phyloP scores from a whole-genome alignment of 2,113 vertebrate species.

The Mormoops blainvillei region DNA sequence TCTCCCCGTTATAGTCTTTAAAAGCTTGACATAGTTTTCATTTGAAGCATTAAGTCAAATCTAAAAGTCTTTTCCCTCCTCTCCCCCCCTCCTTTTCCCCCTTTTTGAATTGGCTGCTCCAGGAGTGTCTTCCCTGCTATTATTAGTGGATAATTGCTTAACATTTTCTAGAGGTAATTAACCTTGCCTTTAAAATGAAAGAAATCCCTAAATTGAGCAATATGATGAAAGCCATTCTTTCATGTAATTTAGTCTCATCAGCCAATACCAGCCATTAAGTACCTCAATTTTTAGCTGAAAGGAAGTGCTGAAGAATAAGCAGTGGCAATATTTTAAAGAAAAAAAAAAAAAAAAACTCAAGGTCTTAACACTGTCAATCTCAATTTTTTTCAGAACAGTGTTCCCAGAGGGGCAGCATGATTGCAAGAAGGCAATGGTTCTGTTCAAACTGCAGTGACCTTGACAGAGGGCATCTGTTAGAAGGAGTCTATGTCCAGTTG shows the following conservation, averaged over 20 bases:
- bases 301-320: constrained; percentile 4
- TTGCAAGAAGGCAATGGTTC: background rate
- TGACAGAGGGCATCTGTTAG: background rate
- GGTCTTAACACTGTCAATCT: constrained; percentile 13
- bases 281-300: constrained; percentile 42
- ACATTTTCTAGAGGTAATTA: constrained; percentile 55
- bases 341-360: background rate
- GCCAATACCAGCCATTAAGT: constrained; percentile 34
- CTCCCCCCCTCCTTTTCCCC: background rate
- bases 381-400: constrained; percentile 11
- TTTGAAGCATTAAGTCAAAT: constrained; percentile 26
- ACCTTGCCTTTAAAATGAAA: constrained; percentile 64
- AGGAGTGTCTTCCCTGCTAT: constrained; percentile 7
- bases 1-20: background rate
- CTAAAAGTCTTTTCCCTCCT: background rate
- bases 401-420: background rate
- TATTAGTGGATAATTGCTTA: constrained; percentile 60
- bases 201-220: constrained; percentile 56
- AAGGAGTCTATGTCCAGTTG: background rate
- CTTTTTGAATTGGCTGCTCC: background rate
- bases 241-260: constrained; percentile 54
- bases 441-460: background rate
- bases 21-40: constrained; percentile 15
- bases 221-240: constrained; percentile 64
- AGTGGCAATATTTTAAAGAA: constrained; percentile 16